phyloP scores from a whole-genome alignment of 2,888 invertebrate genomes.

The Lithodes maja region DNA sequence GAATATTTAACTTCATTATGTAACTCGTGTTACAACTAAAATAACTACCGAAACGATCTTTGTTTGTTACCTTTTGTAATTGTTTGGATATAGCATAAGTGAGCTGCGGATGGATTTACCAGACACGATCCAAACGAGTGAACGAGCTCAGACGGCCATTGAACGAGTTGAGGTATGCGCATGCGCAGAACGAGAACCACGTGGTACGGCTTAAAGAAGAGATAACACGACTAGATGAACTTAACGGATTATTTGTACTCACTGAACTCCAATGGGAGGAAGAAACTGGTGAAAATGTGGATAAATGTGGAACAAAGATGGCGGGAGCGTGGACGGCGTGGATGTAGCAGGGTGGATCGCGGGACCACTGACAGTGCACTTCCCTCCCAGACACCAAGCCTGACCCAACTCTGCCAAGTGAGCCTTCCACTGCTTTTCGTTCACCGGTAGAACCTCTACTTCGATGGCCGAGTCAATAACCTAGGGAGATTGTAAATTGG shows the following conservation, averaged over 20 bases:
- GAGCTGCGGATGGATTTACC: no score
- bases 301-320: background rate
- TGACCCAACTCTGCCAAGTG: constrained; percentile 10
- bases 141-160: background rate
- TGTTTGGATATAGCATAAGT: no score
- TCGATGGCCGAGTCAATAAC: no score
- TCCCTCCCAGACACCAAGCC: background rate
- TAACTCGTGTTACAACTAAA: no score
- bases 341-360: background rate
- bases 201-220: background rate
- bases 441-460: background rate
- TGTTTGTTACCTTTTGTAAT: no score
- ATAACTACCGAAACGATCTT: no score
- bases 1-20: background rate
- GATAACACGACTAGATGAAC: background rate
- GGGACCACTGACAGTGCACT: background rate
- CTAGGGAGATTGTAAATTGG: no score
- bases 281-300: background rate
- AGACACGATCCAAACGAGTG: background rate
- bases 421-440: background rate
- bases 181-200: background rate
- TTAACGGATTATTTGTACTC: background rate
- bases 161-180: constrained; percentile 5
- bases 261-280: background rate
- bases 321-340: background rate